Evolutionary conservation across 2,113 vertebrate species (phyloP).

Genomic region (Pelmatolapia mariae): DNA sequence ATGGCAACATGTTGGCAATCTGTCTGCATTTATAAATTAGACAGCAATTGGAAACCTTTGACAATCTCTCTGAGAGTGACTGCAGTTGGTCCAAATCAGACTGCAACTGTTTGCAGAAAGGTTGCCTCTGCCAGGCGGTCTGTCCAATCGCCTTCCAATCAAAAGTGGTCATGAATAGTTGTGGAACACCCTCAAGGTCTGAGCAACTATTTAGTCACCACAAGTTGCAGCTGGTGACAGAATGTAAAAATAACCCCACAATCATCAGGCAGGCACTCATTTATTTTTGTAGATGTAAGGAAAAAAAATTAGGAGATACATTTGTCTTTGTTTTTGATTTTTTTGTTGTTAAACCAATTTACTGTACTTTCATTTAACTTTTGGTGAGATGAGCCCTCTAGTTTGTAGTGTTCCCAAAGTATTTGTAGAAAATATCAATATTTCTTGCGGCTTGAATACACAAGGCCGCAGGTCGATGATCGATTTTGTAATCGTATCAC

Average conservation of each 20-base stretch:
- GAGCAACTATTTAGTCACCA: background rate
- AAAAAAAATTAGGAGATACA: background rate
- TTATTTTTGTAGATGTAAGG: background rate
- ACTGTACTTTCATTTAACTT: background rate
- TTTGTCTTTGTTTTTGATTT: background rate
- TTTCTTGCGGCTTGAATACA: background rate
- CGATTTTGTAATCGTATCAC: background rate
- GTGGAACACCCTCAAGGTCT: background rate
- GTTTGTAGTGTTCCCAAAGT: background rate
- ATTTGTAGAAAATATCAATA: background rate
- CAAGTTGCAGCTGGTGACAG: background rate
- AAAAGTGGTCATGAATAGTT: background rate
- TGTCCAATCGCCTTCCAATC: background rate
- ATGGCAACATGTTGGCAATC: background rate
- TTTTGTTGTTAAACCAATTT: background rate
- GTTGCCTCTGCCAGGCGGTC: background rate
- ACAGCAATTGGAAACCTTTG: background rate
- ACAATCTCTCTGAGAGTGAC: background rate
- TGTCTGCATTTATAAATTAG: background rate
- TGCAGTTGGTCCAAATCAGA: background rate
- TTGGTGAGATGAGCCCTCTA: background rate
- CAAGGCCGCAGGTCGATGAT: background rate
- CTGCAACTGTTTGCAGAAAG: background rate
- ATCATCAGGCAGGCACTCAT: background rate
- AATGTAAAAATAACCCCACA: background rate